These are phyloP conservation scores for Danionella dracula DNA, from an alignment of 2,797 vertebrate genomes.

Conservation along the genomic window DNA sequence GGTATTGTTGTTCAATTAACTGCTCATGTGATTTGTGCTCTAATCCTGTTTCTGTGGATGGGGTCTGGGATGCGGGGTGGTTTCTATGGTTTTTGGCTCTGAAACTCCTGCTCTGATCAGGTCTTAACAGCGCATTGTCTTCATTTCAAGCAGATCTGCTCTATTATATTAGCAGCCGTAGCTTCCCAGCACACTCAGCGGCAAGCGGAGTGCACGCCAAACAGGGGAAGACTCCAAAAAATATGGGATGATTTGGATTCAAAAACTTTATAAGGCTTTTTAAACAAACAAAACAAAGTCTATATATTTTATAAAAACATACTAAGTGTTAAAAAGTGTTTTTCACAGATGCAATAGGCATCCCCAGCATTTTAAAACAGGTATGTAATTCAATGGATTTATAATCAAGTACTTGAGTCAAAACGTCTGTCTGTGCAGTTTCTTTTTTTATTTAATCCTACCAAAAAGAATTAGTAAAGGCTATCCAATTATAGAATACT, in stretches of 20 bases:
- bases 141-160: slow-evolving; percentile 56
- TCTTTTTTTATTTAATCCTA: too few species aligned
- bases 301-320: too few species aligned
- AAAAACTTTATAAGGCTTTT: too few species aligned
- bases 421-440: too few species aligned
- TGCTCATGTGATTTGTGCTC: slow-evolving; percentile 45
- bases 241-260: background rate
- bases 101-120: slow-evolving; percentile 64
- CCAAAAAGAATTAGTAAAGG: too few species aligned
- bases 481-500: too few species aligned
- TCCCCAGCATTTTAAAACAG: too few species aligned
- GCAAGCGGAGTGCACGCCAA: slow-evolving; percentile 10
- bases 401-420: too few species aligned
- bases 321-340: too few species aligned
- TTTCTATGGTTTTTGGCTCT: slow-evolving; percentile 47
- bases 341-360: too few species aligned
- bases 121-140: slow-evolving; percentile 52
- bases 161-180: slow-evolving; percentile 45
- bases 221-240: background rate
- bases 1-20: slow-evolving; percentile 52
- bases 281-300: too few species aligned
- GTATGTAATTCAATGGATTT: too few species aligned
- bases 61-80: slow-evolving; percentile 28
- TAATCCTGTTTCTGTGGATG: slow-evolving; percentile 49
- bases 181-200: slow-evolving; percentile 33